Base-by-base conservation (phyloP, 2,888 invertebrate genomes). In the Drosophila meridiana region DNA sequence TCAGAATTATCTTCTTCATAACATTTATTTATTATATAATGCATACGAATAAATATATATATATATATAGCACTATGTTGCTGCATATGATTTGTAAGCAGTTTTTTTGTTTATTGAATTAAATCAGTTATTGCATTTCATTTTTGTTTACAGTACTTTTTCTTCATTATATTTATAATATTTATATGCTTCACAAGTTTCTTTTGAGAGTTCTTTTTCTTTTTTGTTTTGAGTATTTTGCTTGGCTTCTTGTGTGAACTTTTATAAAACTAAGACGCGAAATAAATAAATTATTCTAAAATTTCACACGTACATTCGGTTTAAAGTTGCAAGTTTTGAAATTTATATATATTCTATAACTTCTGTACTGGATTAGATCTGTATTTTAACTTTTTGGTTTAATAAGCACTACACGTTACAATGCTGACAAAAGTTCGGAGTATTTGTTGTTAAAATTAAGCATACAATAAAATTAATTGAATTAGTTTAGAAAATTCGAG, bases 21-120 rank as follows among this genome's bases (percentile, higher is more conserved):
- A 76, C 66, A 73, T 75, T 87, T 81, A 67, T 73, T 87, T 87
- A 65, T 76, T 60, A 55, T 60, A 69, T 79, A 74, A 86, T 81
- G 72, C 76, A 74, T 74, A 81, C 70, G 76, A 82, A 84, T 83
- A 83, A 73, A 81, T 89, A 86, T 69, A 63, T 50, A 34, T 50
- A 34, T 61, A 56, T 87, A 66, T 89, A 89, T 89, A 85, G 87
- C 84, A 85, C 89, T 89, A 83, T 75, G 65, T 76, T 79, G 79
- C 71, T 81, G 84, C 87, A 70, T 48, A 66, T 81, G 75, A 83
- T 73, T 79, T 60, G 52, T 74, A 85, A 89, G 89, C 89, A 84
- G 69, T 67, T 77, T 74, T 58, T 73, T 59, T 48, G 28, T 57
- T 62, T 48, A 69, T 82, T 87, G 66, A 76, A 73, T 71, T 77